phyloP scores from a whole-genome alignment of 2,113 vertebrate genomes.

The Charina bottae region DNA sequence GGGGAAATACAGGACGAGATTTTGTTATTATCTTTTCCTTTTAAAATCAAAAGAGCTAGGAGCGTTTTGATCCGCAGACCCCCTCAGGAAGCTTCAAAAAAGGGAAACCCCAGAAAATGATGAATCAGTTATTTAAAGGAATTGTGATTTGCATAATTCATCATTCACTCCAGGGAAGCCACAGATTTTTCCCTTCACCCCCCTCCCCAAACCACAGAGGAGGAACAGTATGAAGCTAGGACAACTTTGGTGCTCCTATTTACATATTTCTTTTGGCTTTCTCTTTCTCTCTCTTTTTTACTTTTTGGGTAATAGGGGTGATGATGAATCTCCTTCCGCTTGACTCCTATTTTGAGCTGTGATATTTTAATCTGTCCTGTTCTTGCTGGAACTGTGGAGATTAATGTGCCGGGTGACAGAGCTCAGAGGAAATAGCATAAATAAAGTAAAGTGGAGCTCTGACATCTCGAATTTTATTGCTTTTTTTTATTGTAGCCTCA shows the following conservation, averaged over 20 bases:
- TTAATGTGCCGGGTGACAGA: constrained; percentile 83
- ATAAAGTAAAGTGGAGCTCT: constrained; percentile 85
- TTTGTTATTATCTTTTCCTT: not conserved
- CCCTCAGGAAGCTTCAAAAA: constrained; percentile 10
- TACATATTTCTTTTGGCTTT: constrained; percentile 69
- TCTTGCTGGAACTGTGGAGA: constrained; percentile 81
- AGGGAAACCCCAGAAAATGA: constrained; percentile 60
- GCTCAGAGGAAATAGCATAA: constrained; percentile 84
- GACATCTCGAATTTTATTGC: constrained; percentile 86
- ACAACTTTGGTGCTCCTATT: constrained; percentile 78
- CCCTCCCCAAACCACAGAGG: constrained; percentile 53
- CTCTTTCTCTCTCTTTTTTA: constrained; percentile 48
- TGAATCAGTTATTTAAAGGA: constrained; percentile 34
- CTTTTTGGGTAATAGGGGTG: constrained; percentile 72
- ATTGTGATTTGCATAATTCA: constrained; percentile 50
- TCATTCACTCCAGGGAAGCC: constrained; percentile 57
- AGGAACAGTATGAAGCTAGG: constrained; percentile 72
- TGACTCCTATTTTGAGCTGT: constrained; percentile 85
- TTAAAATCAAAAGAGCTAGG: not conserved
- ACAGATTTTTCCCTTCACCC: constrained; percentile 36
- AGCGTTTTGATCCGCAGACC: not conserved
- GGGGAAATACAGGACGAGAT: not conserved
- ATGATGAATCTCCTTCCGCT: constrained; percentile 85
- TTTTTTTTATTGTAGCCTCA: constrained; percentile 77
- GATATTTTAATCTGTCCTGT: constrained; percentile 84